These are phyloP conservation scores for Steinernema khuongi DNA, from an alignment of 1,140 invertebrate species.

Conservation along the genomic window DNA sequence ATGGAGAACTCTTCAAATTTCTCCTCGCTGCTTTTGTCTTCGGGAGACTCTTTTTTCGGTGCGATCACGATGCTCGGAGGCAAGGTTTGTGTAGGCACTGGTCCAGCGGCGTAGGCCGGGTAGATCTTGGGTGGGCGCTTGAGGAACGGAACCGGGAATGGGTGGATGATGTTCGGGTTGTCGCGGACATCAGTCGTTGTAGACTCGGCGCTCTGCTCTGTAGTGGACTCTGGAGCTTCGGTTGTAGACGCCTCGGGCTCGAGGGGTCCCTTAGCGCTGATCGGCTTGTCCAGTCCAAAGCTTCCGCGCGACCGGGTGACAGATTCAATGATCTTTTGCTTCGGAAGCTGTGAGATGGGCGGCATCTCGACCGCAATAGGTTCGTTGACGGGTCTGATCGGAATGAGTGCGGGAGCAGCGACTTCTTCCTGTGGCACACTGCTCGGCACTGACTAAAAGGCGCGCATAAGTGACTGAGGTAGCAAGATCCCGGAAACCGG, in stretches of 20 bases:
- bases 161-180: conserved; percentile 48
- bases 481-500: too few relatives aligned
- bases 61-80: conserved; percentile 53
- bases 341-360: neutral
- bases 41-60: neutral
- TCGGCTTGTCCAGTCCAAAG: neutral
- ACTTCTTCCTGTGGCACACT: neutral
- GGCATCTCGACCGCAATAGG: neutral
- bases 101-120: conserved; percentile 34
- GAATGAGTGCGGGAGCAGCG: neutral
- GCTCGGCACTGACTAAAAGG: neutral
- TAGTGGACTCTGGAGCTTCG: neutral
- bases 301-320: neutral
- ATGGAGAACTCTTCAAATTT: conserved; percentile 17
- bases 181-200: conserved; percentile 37
- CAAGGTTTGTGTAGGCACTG: conserved; percentile 36
- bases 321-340: neutral
- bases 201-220: conserved; percentile 10
- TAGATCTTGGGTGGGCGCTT: conserved; percentile 45
- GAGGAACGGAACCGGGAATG: conserved; percentile 56
- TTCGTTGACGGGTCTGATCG: neutral
- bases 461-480: too few relatives aligned
- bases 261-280: neutral
- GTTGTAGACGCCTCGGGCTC: neutral
- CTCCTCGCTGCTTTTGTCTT: neutral